Evolutionary conservation across 2,113 vertebrate genomes (phyloP).

Genomic region (Jacana jacana): DNA sequence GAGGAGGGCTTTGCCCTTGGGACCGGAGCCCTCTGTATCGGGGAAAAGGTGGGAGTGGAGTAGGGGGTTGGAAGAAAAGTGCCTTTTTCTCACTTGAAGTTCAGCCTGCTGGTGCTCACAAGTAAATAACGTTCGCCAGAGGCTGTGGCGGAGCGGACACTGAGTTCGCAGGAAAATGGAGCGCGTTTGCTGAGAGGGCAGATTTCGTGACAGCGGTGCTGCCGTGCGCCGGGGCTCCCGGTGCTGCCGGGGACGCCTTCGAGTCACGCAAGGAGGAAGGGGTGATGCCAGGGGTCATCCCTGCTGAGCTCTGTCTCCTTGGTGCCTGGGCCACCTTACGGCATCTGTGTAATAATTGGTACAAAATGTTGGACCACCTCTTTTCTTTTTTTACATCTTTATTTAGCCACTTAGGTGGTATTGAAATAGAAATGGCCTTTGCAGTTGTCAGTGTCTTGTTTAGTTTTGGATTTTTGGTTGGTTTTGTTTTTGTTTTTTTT

Average conservation of each 20-base stretch:
- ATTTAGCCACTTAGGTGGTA: not conserved
- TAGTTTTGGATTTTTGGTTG: not conserved
- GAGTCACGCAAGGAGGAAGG: constrained; percentile 9
- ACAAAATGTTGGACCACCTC: not conserved
- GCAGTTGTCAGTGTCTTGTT: not conserved
- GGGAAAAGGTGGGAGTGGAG: not conserved
- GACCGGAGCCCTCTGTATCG: not conserved
- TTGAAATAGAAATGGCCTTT: not conserved
- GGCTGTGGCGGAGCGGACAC: constrained; percentile 43
- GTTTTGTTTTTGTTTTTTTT: no score
- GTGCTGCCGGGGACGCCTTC: constrained; percentile 15
- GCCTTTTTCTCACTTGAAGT: not conserved
- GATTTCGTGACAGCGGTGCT: constrained; percentile 46
- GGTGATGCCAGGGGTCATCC: constrained; percentile 20
- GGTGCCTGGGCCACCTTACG: not conserved
- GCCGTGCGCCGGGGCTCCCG: constrained; percentile 6
- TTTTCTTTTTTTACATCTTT: not conserved
- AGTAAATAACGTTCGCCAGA: not conserved
- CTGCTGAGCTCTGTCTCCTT: not conserved
- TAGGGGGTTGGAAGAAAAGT: not conserved
- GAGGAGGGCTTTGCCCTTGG: not conserved
- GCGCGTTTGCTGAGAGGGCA: constrained; percentile 66
- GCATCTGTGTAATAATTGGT: not conserved
- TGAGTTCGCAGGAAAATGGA: constrained; percentile 44
- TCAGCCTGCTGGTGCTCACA: not conserved